Base-by-base conservation (phyloP, 1,140 invertebrate genomes). In the Drosophila pseudoananassae region DNA sequence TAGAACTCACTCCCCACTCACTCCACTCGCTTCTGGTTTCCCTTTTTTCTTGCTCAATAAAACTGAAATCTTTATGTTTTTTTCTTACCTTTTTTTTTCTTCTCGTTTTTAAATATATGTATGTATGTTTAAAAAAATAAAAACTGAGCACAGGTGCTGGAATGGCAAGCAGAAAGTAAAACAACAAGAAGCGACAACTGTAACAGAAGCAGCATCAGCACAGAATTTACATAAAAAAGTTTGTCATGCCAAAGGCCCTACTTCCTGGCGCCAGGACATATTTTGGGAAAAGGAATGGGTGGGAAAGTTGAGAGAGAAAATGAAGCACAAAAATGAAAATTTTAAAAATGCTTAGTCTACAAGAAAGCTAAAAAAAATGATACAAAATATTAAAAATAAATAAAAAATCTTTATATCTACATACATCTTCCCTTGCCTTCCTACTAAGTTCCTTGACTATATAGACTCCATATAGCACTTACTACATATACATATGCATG, bases 191-290 rank as follows among this genome's bases (percentile, higher is more conserved):
- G 56, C 51, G 68, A 55, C 46, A 52, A 45, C 66, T 64, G 49
- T 50, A 71, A 68, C 72, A 58, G 68, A 50, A 57, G 52, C 54
- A 59, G 33, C 31, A 33, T 9, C 31, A 33, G 31, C 61, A 53
- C 47, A 61, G 60, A 85, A 85, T 85, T 85, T 85, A 85, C 81
- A 85, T 87, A 85, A 87, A 85, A 81, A 85, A 85, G 78, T 84
- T 85, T 81, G 77, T 81, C 69, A 78, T 73, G 64, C 55, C 47
- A 27, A 6, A 31, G 40, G 40, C 40, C 31, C 25, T 36, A 12
- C 33, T 36, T 36, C 33, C 33, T n/a, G 33, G 33, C 3, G 33
- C 10, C 10, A n/a, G 4, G 5, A 27, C 25, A 6, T 27, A 31
- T 31, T 31, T 31, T 31, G 33, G 33, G 33, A 10, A 29, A 17